These are phyloP conservation scores for Rhabdornis inornatus DNA, from an alignment of 2,113 vertebrate species.

Conservation along the genomic window DNA sequence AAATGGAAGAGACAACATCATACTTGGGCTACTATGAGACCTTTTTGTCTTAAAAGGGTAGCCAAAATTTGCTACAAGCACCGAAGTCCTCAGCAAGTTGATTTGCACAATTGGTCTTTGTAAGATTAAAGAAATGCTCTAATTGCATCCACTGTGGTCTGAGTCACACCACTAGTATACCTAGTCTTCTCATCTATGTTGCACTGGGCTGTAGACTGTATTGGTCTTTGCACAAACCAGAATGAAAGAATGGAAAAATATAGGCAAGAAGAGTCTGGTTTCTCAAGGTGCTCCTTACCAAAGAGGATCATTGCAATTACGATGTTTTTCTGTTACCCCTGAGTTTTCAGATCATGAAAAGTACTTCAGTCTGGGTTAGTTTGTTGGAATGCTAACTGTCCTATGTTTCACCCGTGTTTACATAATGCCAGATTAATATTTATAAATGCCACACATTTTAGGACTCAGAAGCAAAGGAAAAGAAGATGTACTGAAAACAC, in stretches of 20 bases:
- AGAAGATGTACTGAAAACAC: not conserved
- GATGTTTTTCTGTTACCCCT: accelerated
- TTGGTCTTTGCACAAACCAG: not conserved
- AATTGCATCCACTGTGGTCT: not conserved
- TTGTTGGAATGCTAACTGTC: not conserved
- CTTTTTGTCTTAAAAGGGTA: not conserved
- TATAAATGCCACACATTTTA: not conserved
- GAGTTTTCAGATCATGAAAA: not conserved
- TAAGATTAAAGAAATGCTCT: not conserved
- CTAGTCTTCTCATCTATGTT: accelerated
- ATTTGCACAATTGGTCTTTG: not conserved
- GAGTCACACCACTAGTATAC: not conserved
- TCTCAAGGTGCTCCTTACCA: not conserved
- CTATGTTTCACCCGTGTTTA: not conserved
- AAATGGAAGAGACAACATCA: not conserved
- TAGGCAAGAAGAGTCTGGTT: not conserved
- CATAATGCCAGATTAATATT: not conserved
- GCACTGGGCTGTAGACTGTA: not conserved
- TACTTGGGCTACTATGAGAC: not conserved
- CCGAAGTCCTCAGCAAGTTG: accelerated
- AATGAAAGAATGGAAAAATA: not conserved
- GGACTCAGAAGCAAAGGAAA: not conserved
- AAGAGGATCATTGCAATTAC: not conserved
- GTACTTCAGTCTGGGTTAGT: not conserved
- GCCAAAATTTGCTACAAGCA: not conserved